These are phyloP conservation scores for Drosophila pachea DNA, from an alignment of 1,140 invertebrate species.

Conservation along the genomic window DNA sequence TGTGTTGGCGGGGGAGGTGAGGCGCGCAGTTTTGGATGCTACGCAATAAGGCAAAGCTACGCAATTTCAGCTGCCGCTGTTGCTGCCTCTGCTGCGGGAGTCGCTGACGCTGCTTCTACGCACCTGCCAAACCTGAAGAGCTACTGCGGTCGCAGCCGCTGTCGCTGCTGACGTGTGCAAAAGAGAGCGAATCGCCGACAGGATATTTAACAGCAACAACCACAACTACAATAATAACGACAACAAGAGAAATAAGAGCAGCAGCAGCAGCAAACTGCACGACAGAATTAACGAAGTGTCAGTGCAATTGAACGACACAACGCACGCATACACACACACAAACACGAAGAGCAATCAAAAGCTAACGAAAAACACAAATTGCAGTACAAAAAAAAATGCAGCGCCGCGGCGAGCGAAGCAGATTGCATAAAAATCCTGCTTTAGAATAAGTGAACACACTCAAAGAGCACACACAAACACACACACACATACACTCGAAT, in stretches of 20 bases:
- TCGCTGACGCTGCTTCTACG: conserved; percentile 24
- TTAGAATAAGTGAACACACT: conserved; percentile 49
- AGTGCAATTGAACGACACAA: conserved; percentile 48
- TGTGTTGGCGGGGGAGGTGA: conserved; percentile 32
- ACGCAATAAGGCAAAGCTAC: conserved; percentile 47
- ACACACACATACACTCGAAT: conserved; percentile 10
- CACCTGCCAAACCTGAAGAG: conserved; percentile 54
- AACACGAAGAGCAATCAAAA: background rate
- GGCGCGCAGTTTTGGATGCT: conserved; percentile 32
- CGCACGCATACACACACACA: conserved; percentile 22
- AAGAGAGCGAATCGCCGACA: conserved; percentile 52
- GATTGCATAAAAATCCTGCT: conserved; percentile 55
- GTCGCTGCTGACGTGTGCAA: conserved; percentile 66
- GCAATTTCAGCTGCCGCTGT: conserved; percentile 41
- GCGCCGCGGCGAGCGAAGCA: conserved; percentile 17
- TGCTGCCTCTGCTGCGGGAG: conserved; percentile 1
- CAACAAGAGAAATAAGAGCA: conserved; percentile 27
- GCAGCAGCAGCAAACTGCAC: conserved; percentile 35
- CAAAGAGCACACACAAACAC: conserved; percentile 34
- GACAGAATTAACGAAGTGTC: conserved; percentile 61
- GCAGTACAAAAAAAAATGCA: conserved; percentile 38
- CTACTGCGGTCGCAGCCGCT: conserved; percentile 6
- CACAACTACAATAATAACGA: conserved; percentile 32
- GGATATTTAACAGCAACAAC: conserved; percentile 45
- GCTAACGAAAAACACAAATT: conserved; percentile 18